Evolutionary conservation across 2,113 vertebrate genomes (phyloP).

Genomic region (Pterocles gutturalis): DNA sequence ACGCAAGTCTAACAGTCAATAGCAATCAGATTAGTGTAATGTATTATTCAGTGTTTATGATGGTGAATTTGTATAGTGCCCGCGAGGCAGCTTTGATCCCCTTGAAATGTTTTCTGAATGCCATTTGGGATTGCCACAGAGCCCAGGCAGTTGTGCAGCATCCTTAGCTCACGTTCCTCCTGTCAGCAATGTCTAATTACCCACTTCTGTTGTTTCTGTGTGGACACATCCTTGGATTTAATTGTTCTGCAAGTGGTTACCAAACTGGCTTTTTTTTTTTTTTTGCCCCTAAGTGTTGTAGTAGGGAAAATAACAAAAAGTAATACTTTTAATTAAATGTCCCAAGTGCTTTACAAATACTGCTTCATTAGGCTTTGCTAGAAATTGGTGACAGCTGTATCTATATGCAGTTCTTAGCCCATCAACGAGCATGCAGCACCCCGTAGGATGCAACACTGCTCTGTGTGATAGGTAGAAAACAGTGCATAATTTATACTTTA

Average conservation of each 20-base stretch:
- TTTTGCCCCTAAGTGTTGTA: background rate
- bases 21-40: conserved; percentile 72
- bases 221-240: background rate
- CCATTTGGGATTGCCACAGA: conserved; percentile 31
- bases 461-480: background rate
- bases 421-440: background rate
- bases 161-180: background rate
- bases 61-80: conserved; percentile 58
- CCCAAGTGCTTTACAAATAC: background rate
- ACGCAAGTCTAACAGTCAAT: conserved; percentile 62
- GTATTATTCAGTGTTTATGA: conserved; percentile 77
- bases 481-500: background rate
- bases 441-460: background rate
- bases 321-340: background rate
- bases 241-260: background rate
- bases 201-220: background rate
- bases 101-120: conserved; percentile 48
- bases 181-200: background rate
- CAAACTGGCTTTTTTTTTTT: background rate
- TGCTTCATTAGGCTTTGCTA: background rate
- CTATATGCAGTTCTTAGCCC: background rate
- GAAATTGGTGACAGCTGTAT: background rate
- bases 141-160: background rate
- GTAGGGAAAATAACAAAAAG: background rate
- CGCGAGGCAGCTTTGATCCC: conserved; percentile 55